Conservation (phyloP, 35 echinoderm and acorn worm genomes). For the Anneissia japonica region DNA sequence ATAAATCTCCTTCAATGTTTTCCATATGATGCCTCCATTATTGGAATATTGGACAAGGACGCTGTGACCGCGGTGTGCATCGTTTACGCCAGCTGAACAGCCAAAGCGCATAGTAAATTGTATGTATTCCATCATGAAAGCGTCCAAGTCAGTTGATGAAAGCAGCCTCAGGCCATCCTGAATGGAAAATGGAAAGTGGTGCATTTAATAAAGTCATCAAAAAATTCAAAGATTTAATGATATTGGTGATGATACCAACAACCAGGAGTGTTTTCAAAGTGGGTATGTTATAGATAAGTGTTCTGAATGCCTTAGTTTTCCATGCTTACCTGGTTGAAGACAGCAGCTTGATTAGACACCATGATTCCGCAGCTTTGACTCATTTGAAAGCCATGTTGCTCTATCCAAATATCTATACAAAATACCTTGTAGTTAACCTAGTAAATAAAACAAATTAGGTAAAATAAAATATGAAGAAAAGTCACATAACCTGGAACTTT, state of each 20-base stretch:
- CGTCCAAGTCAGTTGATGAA: constrained; percentile 49
- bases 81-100: constrained; percentile 31
- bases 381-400: constrained; percentile 28
- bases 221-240: no score
- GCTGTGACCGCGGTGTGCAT: constrained; percentile 3
- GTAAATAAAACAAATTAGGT: no score
- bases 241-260: no score
- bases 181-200: background rate
- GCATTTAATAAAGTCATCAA: background rate
- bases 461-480: no score
- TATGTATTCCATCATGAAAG: constrained; percentile 75
- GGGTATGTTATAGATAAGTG: no score
- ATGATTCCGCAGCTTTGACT: constrained; percentile 47
- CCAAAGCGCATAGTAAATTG: constrained; percentile 84
- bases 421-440: no score
- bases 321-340: constrained; percentile 68
- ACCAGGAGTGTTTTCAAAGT: no score
- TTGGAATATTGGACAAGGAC: constrained; percentile 79
- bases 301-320: no score
- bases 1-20: constrained; percentile 51
- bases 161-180: constrained; percentile 77
- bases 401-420: no score
- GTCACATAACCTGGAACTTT: no score
- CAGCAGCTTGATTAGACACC: constrained; percentile 62
- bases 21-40: constrained; percentile 88